Percentiles rank a stretch among this genome's conserved stretches.
phyloP scores from a whole-genome alignment of 2,797 vertebrate genomes.

The Microtus californicus region DNA sequence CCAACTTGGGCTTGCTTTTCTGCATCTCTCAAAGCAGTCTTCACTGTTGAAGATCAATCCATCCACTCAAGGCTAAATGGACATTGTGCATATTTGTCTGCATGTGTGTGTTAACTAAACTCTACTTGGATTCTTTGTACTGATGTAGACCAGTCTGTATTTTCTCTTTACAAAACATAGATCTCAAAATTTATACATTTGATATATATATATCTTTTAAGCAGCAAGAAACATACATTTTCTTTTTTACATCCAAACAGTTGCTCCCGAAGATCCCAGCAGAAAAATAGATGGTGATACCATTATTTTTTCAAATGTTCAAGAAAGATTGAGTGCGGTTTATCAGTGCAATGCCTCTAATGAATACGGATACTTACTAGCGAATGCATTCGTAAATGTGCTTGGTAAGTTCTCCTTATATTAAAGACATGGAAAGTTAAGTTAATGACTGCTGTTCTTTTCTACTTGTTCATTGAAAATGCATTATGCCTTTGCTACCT shows the following conservation, averaged over 20 bases:
- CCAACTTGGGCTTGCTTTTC: not conserved
- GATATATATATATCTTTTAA: constrained; percentile 46
- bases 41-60: constrained; percentile 13
- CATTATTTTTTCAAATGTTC: constrained; percentile 94
- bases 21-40: not conserved
- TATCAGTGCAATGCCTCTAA: constrained; percentile 99
- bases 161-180: not conserved
- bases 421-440: constrained; percentile 31
- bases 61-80: not conserved
- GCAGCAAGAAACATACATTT: not conserved
- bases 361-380: constrained; percentile 94
- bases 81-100: not conserved
- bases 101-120: not conserved
- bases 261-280: constrained; percentile 93
- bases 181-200: not conserved
- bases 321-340: constrained; percentile 94
- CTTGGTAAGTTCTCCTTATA: constrained; percentile 91
- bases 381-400: constrained; percentile 97
- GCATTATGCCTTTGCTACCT: not conserved
- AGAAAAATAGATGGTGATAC: constrained; percentile 95
- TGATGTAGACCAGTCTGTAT: not conserved
- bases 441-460: constrained; percentile 22
- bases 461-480: constrained; percentile 38
- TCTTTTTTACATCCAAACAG: constrained; percentile 86
- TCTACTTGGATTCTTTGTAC: not conserved